These are phyloP conservation scores for Apostichopus parvimensis DNA, from an alignment of 35 echinoderm and acorn worm species.

Conservation along the genomic window DNA sequence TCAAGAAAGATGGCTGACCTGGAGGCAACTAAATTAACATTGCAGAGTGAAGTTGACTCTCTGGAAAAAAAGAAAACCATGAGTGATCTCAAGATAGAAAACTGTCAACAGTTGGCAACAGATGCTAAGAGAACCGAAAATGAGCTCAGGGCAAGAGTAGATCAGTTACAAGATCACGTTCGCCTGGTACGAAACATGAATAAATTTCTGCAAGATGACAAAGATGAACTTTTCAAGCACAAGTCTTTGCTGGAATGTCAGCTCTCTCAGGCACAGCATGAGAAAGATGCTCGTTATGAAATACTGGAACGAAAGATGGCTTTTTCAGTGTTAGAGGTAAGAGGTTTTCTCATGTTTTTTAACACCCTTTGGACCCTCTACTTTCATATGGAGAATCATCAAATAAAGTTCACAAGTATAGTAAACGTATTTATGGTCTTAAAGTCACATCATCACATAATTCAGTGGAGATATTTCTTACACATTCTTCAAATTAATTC, in stretches of 20 bases:
- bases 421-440: too few relatives aligned
- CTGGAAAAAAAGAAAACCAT: neutral
- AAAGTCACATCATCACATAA: too few relatives aligned
- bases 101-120: neutral
- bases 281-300: neutral
- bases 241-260: neutral
- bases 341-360: too few relatives aligned
- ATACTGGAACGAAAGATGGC: neutral
- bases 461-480: too few relatives aligned
- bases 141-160: neutral
- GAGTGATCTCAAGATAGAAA: neutral
- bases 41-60: neutral
- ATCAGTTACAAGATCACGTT: neutral
- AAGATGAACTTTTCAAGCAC: neutral
- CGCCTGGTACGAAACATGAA: neutral
- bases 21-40: neutral
- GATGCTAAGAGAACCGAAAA: neutral
- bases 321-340: neutral
- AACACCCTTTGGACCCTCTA: too few relatives aligned
- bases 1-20: neutral
- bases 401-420: too few relatives aligned
- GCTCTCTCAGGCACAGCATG: neutral
- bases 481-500: too few relatives aligned
- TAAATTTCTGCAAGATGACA: neutral
- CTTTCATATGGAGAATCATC: too few relatives aligned